phyloP scores from a whole-genome alignment of 2,113 vertebrate species.

The Nettapus auritus region DNA sequence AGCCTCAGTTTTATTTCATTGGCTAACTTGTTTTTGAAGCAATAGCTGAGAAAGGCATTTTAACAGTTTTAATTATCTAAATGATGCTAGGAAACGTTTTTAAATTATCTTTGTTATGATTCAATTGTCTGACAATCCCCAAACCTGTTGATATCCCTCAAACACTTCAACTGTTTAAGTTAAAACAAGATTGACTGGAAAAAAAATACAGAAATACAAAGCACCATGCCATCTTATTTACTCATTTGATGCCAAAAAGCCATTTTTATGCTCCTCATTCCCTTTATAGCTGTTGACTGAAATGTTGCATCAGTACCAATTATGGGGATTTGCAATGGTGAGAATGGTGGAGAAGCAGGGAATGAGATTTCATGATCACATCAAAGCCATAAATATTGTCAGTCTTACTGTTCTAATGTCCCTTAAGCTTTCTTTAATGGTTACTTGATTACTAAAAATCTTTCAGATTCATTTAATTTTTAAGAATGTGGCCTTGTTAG shows the following conservation, averaged over 20 bases:
- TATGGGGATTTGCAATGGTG: slow-evolving; percentile 25
- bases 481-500: not conserved
- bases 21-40: not conserved
- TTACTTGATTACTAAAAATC: slow-evolving; percentile 40
- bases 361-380: slow-evolving; percentile 48
- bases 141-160: not conserved
- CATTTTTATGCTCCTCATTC: slow-evolving; percentile 2
- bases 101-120: not conserved
- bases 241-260: slow-evolving; percentile 10
- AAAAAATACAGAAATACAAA: not conserved
- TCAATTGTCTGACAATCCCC: not conserved
- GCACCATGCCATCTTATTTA: not conserved
- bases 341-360: not conserved
- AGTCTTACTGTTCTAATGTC: slow-evolving; percentile 7
- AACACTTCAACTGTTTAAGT: not conserved
- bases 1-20: not conserved
- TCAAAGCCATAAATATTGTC: slow-evolving; percentile 38
- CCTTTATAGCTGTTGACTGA: slow-evolving; percentile 40
- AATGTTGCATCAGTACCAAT: slow-evolving; percentile 44
- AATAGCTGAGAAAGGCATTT: not conserved
- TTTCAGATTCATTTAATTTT: slow-evolving; percentile 52
- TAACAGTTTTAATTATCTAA: not conserved
- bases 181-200: slow-evolving; percentile 1
- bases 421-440: slow-evolving; percentile 48
- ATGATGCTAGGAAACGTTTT: not conserved